Evolutionary conservation across 2,113 vertebrate genomes (phyloP).

Genomic region (Syngnathus floridae): DNA sequence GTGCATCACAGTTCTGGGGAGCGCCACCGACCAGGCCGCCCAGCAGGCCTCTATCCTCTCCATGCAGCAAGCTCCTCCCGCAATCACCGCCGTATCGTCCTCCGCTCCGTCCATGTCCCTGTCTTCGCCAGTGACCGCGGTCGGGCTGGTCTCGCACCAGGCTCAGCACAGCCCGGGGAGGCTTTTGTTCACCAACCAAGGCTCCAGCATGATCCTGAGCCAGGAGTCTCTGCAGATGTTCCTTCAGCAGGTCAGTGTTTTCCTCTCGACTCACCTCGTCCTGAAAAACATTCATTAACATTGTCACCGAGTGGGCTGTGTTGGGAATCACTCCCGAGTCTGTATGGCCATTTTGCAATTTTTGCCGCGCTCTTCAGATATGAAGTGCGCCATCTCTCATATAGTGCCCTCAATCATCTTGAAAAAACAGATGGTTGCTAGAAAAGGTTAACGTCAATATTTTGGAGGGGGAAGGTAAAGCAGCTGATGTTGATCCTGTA

Average conservation of each 20-base stretch:
- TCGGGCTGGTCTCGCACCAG: constrained; percentile 61
- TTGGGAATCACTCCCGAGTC: neutral
- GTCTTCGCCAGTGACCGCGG: constrained; percentile 61
- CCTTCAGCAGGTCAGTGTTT: constrained; percentile 83
- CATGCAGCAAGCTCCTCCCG: constrained; percentile 65
- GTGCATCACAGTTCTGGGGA: constrained; percentile 62
- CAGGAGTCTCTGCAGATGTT: constrained; percentile 93
- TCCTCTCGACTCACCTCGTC: constrained; percentile 2
- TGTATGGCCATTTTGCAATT: too few species aligned
- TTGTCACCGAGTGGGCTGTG: constrained; percentile 42
- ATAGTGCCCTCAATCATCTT: neutral
- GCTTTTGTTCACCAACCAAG: constrained; percentile 79
- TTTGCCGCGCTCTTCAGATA: too few species aligned
- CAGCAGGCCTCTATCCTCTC: constrained; percentile 69
- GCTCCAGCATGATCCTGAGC: constrained; percentile 77
- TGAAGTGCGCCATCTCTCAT: neutral
- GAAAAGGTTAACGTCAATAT: neutral
- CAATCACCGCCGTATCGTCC: constrained; percentile 50
- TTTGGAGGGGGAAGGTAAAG: too few species aligned
- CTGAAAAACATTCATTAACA: constrained; percentile 43
- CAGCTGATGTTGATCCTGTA: too few species aligned
- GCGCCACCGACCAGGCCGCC: constrained; percentile 62
- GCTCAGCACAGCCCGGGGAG: constrained; percentile 85
- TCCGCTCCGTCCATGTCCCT: constrained; percentile 71
- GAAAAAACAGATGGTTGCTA: neutral